phyloP scores from a whole-genome alignment of 1,140 invertebrate genomes.

The Nymphalis io region DNA sequence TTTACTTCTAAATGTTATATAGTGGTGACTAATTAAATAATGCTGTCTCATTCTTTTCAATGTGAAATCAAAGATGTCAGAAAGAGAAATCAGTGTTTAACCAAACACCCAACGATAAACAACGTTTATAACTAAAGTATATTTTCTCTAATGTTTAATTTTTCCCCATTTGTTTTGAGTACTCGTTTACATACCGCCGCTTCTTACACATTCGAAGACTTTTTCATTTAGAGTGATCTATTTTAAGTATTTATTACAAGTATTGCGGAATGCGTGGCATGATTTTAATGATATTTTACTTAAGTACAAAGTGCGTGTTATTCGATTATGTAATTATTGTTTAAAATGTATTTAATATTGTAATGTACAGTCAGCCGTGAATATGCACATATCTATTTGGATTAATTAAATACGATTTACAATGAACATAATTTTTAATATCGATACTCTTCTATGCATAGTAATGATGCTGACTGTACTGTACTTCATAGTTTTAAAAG shows the following conservation, averaged over 20 bases:
- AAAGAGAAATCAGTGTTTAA: too few relatives aligned
- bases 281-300: slow-evolving; percentile 12
- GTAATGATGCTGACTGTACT: neutral
- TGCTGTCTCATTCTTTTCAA: too few relatives aligned
- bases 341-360: neutral
- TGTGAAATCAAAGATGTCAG: too few relatives aligned
- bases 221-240: neutral
- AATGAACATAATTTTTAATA: neutral
- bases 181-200: too few relatives aligned
- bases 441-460: neutral
- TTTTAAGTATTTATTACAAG: neutral
- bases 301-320: slow-evolving; percentile 23
- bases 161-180: too few relatives aligned
- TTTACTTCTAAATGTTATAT: too few relatives aligned
- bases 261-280: neutral
- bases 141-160: too few relatives aligned
- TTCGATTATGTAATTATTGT: slow-evolving; percentile 12
- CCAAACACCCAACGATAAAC: too few relatives aligned
- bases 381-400: neutral
- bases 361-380: neutral
- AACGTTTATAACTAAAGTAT: too few relatives aligned
- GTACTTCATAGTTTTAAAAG: slow-evolving; percentile 6
- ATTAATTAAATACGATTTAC: neutral
- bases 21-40: too few relatives aligned
- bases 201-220: too few relatives aligned